Percentiles rank a stretch among this genome's conserved stretches.
phyloP scores from a whole-genome alignment of 2,888 invertebrate genomes.

The Chrysolina haemoptera region DNA sequence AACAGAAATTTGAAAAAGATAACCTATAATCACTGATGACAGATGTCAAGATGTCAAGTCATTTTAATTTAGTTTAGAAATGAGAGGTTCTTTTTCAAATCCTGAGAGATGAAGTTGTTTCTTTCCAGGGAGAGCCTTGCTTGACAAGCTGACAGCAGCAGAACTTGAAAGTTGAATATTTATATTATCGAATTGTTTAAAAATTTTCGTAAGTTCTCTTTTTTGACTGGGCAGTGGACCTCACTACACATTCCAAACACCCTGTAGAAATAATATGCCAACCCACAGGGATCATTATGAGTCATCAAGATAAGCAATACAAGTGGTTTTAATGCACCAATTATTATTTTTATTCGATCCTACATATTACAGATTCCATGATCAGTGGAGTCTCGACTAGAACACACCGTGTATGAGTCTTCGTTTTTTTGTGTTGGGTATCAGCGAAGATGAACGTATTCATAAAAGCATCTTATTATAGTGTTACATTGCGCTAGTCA shows the following conservation, averaged over 20 bases:
- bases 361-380: constrained; percentile 28
- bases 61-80: no score
- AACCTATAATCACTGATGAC: no score
- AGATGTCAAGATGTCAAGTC: no score
- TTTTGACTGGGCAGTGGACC: no score
- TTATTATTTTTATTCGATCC: constrained; percentile 17
- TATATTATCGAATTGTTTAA: no score
- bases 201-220: no score
- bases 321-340: neutral
- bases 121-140: no score
- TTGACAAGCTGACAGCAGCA: no score
- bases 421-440: constrained; percentile 20
- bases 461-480: constrained; percentile 45
- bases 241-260: neutral
- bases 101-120: no score
- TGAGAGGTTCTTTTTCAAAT: no score
- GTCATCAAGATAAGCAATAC: constrained; percentile 22
- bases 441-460: constrained; percentile 40
- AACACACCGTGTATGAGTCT: constrained; percentile 30
- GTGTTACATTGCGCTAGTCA: constrained; percentile 42
- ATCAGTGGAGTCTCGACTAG: constrained; percentile 30
- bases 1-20: no score
- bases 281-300: constrained; percentile 14
- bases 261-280: constrained; percentile 7
- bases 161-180: no score